Evolutionary conservation across 2,797 vertebrate species (phyloP).

Genomic region (Pitangus sulphuratus): DNA sequence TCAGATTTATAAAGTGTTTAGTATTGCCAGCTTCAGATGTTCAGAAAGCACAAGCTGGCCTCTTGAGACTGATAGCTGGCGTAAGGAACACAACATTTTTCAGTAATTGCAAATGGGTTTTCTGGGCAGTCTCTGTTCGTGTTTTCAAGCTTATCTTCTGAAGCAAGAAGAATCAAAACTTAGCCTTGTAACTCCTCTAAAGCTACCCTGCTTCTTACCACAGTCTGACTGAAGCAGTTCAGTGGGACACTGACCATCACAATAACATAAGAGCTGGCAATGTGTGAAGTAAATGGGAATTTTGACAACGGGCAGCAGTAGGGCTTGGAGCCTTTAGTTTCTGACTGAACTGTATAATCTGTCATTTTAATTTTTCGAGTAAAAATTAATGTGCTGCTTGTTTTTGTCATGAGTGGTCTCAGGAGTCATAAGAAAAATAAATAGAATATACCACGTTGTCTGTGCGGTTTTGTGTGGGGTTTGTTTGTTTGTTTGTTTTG

Average conservation of each 20-base stretch:
- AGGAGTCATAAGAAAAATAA: not conserved
- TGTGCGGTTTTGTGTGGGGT: no score
- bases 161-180: not conserved
- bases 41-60: not conserved
- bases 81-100: not conserved
- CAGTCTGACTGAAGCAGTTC: not conserved
- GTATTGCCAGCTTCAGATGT: not conserved
- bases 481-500: no score
- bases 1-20: not conserved
- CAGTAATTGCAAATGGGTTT: not conserved
- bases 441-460: not conserved
- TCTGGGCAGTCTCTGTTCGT: not conserved
- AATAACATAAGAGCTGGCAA: not conserved
- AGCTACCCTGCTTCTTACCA: not conserved
- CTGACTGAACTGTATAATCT: not conserved
- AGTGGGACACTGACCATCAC: not conserved
- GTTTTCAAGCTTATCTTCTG: not conserved
- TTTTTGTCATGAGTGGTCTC: not conserved
- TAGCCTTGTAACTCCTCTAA: not conserved
- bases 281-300: not conserved
- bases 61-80: not conserved
- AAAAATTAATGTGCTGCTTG: not conserved
- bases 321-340: not conserved
- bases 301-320: not conserved
- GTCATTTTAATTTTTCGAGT: not conserved